Evolutionary conservation across 2,113 vertebrate genomes (phyloP).

Genomic region (Aegithalos caudatus): DNA sequence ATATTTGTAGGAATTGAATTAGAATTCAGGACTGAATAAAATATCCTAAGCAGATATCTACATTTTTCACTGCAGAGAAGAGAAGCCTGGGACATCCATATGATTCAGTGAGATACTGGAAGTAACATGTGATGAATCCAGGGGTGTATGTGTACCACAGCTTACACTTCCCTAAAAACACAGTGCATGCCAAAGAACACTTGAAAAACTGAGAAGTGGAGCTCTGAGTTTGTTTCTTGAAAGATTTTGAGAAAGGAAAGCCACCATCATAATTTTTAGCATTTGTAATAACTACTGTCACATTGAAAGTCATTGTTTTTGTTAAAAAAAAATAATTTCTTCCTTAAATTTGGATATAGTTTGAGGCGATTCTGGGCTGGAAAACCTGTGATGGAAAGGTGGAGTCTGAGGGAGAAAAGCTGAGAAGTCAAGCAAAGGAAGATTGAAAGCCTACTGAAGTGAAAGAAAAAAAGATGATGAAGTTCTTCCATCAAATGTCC

Average conservation of each 20-base stretch:
- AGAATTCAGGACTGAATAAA: background rate
- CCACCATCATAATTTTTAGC: background rate
- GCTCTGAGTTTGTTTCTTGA: background rate
- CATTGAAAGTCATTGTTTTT: background rate
- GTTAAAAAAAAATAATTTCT: background rate
- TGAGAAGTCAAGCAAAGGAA: background rate
- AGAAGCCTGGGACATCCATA: background rate
- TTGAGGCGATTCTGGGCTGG: background rate
- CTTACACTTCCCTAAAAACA: background rate
- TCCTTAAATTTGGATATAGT: background rate
- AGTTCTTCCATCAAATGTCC: background rate
- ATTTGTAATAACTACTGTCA: background rate
- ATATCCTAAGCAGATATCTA: background rate
- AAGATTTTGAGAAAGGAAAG: background rate
- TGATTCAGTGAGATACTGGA: background rate
- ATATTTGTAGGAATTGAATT: background rate
- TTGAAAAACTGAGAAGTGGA: background rate
- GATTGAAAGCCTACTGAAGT: background rate
- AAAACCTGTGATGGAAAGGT: background rate
- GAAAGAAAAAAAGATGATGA: background rate
- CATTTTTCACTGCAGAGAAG: background rate
- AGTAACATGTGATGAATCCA: background rate
- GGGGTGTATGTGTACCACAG: accelerated
- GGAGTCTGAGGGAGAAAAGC: background rate
- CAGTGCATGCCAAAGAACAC: background rate